phyloP scores from a whole-genome alignment of 2,888 invertebrate genomes.

The Drosophila picticornis region DNA sequence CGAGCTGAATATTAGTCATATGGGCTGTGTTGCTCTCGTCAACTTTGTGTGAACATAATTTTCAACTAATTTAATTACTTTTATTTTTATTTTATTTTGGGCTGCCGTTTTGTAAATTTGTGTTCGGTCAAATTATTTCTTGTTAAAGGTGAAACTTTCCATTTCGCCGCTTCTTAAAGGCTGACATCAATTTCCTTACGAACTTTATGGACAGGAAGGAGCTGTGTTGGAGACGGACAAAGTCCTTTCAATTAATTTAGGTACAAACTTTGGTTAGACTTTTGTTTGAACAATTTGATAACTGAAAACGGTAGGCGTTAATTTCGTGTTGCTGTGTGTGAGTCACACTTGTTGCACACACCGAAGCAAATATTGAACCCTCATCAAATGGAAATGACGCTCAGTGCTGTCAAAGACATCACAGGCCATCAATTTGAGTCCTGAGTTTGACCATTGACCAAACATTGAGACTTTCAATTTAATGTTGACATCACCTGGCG shows the following conservation, averaged over 20 bases:
- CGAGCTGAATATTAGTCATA: constrained; percentile 20
- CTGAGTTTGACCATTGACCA: constrained; percentile 43
- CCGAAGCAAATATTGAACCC: constrained; percentile 56
- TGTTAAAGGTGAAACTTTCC: constrained; percentile 42
- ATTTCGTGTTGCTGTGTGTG: neutral
- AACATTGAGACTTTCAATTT: constrained; percentile 45
- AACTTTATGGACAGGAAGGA: constrained; percentile 27
- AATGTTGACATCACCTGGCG: constrained; percentile 42
- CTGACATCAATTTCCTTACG: constrained; percentile 38
- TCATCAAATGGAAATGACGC: constrained; percentile 66
- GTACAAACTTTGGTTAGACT: constrained; percentile 51
- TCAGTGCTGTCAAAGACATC: constrained; percentile 68
- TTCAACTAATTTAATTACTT: constrained; percentile 64
- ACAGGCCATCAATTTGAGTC: constrained; percentile 57
- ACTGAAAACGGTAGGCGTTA: constrained; percentile 41
- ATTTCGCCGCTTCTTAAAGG: constrained; percentile 7
- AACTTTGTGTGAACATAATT: constrained; percentile 22
- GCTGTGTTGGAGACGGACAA: constrained; percentile 21
- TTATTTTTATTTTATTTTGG: constrained; percentile 17
- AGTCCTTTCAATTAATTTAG: constrained; percentile 70
- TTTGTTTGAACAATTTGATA: constrained; percentile 71
- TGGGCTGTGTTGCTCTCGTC: constrained; percentile 5
- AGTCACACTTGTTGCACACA: constrained; percentile 62
- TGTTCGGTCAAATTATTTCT: constrained; percentile 37
- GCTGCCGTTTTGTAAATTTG: constrained; percentile 21